Conservation (phyloP, 2,113 vertebrate genomes). For the Psophia crepitans region DNA sequence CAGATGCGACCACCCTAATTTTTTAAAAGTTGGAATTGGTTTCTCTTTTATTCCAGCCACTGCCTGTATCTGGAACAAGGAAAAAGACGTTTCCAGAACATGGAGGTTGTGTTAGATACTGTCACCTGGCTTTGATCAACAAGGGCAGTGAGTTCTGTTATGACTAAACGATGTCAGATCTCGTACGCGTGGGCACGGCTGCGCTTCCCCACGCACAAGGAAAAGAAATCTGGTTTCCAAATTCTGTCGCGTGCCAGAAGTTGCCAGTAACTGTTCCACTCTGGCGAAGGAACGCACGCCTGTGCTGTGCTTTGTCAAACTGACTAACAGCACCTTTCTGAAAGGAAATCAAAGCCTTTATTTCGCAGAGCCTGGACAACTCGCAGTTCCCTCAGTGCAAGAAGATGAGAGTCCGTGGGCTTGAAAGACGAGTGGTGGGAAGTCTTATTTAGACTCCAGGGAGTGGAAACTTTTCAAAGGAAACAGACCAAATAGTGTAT, state of each 20-base stretch:
- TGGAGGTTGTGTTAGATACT: neutral
- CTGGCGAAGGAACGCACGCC: accelerated
- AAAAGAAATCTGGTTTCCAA: neutral
- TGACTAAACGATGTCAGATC: neutral
- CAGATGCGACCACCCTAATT: neutral
- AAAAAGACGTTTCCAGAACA: neutral
- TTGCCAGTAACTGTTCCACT: neutral
- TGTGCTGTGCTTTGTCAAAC: neutral
- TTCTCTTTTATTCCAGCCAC: neutral
- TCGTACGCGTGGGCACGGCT: neutral
- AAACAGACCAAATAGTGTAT: neutral
- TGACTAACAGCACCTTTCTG: neutral
- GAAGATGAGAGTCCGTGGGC: neutral
- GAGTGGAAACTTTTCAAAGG: neutral
- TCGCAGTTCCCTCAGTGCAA: neutral
- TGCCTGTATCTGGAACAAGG: neutral
- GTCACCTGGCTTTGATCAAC: neutral
- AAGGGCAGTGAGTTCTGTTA: neutral
- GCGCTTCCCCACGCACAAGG: neutral
- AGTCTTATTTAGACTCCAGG: neutral
- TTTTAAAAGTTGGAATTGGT: neutral
- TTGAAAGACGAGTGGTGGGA: neutral
- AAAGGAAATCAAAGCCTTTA: neutral
- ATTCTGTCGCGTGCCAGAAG: neutral
- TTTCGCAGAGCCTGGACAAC: neutral